Percentiles rank a stretch among this genome's conserved stretches.
phyloP scores from a whole-genome alignment of 2,797 vertebrate species.

The Pipistrellus pygmaeus region DNA sequence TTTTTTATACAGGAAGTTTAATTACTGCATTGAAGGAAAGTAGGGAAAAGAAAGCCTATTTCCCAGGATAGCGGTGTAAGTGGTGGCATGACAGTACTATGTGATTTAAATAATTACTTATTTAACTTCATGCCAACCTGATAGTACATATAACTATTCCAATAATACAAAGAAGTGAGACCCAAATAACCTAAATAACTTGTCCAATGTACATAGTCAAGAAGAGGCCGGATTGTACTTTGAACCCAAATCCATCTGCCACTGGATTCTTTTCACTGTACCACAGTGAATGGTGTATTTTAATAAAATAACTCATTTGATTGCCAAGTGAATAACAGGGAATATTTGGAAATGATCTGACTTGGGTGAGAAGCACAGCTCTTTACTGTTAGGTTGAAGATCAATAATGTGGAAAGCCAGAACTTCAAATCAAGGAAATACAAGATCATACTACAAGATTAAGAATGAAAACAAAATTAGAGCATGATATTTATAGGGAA shows the following conservation, averaged over 20 bases:
- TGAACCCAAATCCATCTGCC: slow-evolving; percentile 21
- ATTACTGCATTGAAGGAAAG: neutral
- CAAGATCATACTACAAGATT: neutral
- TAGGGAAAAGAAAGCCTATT: neutral
- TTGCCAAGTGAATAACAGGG: neutral
- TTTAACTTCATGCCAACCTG: slow-evolving; percentile 32
- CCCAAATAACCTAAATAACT: slow-evolving; percentile 10
- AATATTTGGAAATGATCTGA: neutral
- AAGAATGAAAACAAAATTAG: neutral
- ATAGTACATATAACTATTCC: slow-evolving; percentile 48
- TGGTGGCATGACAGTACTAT: neutral
- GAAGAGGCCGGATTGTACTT: neutral
- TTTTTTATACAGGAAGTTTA: slow-evolving; percentile 52
- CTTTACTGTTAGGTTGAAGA: slow-evolving; percentile 14
- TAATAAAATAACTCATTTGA: slow-evolving; percentile 19
- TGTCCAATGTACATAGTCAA: neutral
- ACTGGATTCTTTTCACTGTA: neutral
- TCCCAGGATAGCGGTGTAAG: neutral
- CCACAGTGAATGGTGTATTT: neutral
- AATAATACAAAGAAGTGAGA: slow-evolving; percentile 18
- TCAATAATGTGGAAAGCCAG: neutral
- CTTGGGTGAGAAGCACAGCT: neutral
- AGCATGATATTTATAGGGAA: neutral
- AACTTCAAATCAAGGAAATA: slow-evolving; percentile 17
- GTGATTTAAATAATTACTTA: neutral